A percentile compares a stretch with the other conserved stretches of the same genome.
Evolutionary conservation across 2,888 invertebrate species (phyloP).

Genomic region (Thymelicus sylvestris): DNA sequence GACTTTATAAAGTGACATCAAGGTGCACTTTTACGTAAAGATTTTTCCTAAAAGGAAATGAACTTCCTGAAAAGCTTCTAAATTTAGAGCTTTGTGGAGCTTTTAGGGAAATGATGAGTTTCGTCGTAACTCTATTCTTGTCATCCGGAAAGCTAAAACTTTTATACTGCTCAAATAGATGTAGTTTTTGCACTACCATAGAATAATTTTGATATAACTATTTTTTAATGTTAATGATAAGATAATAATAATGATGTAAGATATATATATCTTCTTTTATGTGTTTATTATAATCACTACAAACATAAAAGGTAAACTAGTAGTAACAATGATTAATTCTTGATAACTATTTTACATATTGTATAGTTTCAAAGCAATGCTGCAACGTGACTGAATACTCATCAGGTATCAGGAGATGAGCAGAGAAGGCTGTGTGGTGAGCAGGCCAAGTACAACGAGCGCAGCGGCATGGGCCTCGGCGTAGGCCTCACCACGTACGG

Average conservation of each 20-base stretch:
- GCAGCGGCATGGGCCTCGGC: slow-evolving; percentile 74
- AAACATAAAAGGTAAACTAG: too few species aligned
- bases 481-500: slow-evolving; percentile 88
- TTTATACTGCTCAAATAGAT: not conserved
- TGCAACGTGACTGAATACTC: too few species aligned
- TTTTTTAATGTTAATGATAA: too few species aligned
- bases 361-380: not conserved
- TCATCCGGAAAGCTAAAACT: not conserved
- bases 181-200: too few species aligned
- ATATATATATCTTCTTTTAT: too few species aligned
- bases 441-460: slow-evolving; percentile 83
- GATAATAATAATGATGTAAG: too few species aligned
- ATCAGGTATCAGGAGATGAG: slow-evolving; percentile 89
- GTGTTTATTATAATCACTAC: too few species aligned
- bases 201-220: too few species aligned
- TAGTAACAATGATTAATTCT: too few species aligned
- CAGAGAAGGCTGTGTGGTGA: slow-evolving; percentile 88
- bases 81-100: slow-evolving; percentile 6
- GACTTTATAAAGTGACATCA: slow-evolving; percentile 9
- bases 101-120: slow-evolving; percentile 11
- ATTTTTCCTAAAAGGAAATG: slow-evolving; percentile 18
- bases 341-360: too few species aligned
- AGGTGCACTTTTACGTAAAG: slow-evolving; percentile 19
- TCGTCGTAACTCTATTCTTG: slow-evolving; percentile 3
- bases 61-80: slow-evolving; percentile 10